These are phyloP conservation scores for Stigmatopora argus DNA, from an alignment of 2,113 vertebrate species.

Conservation along the genomic window DNA sequence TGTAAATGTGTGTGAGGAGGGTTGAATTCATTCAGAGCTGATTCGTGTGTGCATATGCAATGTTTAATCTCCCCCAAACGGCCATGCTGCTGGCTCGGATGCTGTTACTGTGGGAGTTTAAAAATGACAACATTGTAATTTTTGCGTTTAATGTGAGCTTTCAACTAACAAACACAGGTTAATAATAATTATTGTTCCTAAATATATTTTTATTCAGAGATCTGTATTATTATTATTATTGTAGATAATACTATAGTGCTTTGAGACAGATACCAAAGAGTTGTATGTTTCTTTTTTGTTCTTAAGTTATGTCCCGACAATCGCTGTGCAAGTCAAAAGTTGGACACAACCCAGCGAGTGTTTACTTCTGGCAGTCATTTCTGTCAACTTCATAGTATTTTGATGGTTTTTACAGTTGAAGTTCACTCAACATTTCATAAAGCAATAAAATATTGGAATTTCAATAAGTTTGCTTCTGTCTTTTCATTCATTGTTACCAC, in stretches of 20 bases:
- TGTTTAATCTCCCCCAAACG: conserved; percentile 47
- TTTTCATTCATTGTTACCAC: not conserved
- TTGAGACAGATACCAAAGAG: conserved; percentile 63
- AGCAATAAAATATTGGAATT: conserved; percentile 69
- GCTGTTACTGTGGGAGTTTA: conserved; percentile 30
- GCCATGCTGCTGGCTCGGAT: conserved; percentile 54
- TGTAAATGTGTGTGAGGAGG: conserved; percentile 24
- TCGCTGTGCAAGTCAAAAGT: conserved; percentile 58
- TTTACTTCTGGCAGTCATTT: conserved; percentile 67
- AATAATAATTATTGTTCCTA: conserved; percentile 57
- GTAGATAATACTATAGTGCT: conserved; percentile 56
- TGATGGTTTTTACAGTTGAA: conserved; percentile 69
- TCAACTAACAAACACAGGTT: conserved; percentile 66
- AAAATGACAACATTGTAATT: conserved; percentile 41
- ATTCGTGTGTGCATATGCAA: conserved; percentile 42
- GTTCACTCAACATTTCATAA: conserved; percentile 70
- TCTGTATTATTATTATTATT: conserved; percentile 63
- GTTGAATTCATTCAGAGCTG: conserved; percentile 34
- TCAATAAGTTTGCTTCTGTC: conserved; percentile 21
- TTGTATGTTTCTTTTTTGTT: conserved; percentile 39
- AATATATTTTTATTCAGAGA: conserved; percentile 69
- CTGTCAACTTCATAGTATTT: conserved; percentile 63
- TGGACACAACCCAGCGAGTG: conserved; percentile 56
- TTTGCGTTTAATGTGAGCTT: conserved; percentile 64
- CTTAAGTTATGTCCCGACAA: conserved; percentile 67